Evolutionary conservation across 2,797 vertebrate genomes (phyloP).

Genomic region (Epinephelus awoara): DNA sequence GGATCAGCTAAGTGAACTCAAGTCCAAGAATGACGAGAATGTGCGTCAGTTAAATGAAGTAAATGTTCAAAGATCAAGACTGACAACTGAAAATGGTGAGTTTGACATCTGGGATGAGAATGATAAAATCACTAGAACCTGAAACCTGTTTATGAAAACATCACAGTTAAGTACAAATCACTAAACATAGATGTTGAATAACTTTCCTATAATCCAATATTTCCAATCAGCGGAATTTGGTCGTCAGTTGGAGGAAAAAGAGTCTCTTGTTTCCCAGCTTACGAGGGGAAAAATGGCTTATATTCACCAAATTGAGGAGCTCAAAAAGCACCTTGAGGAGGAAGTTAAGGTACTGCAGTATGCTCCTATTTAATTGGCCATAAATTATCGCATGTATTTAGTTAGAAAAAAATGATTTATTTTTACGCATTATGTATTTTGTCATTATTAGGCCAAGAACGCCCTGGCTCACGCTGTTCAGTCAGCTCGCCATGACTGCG

Average conservation of each 20-base stretch:
- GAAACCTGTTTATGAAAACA: background rate
- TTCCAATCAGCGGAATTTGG: conserved; percentile 82
- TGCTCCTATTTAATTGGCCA: background rate
- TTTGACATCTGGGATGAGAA: background rate
- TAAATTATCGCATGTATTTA: background rate
- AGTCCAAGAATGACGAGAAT: conserved; percentile 81
- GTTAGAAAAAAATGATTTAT: background rate
- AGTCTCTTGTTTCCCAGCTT: conserved; percentile 89
- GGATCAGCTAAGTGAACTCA: conserved; percentile 85
- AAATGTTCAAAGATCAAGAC: conserved; percentile 63
- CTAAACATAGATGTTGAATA: background rate
- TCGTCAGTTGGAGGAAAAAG: conserved; percentile 89
- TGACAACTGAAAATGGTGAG: conserved; percentile 71
- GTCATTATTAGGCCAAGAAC: conserved; percentile 84
- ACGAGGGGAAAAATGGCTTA: conserved; percentile 87
- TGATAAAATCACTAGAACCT: background rate
- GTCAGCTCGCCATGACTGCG: conserved; percentile 87
- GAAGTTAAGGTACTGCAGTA: conserved; percentile 86
- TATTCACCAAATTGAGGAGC: conserved; percentile 88
- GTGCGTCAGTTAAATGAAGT: conserved; percentile 85
- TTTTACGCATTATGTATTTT: background rate
- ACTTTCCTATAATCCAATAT: background rate
- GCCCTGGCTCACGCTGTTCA: conserved; percentile 88
- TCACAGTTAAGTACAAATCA: background rate
- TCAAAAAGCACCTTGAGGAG: conserved; percentile 90